Evolutionary conservation across 1,140 invertebrate genomes (phyloP), one percentile per base, ranked within the genome.

Genomic region (Plectrocnemia conspersa): DNA sequence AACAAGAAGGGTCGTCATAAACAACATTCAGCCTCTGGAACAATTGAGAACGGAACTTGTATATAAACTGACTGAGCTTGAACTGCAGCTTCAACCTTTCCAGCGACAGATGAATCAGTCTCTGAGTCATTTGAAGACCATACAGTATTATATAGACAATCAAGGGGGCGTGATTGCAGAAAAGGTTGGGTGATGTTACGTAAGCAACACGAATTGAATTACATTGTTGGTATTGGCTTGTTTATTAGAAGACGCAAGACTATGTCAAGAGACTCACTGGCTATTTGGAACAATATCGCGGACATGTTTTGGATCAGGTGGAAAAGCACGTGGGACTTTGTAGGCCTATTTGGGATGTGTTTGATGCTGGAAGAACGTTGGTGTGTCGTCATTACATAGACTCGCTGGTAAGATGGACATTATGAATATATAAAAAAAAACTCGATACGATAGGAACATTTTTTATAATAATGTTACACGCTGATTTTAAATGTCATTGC

Each of bases 141-240:
- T 86, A 23, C 85, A 88, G 64, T 84, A 81, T 63, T 87, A 85
- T 64, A 77, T 89, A 27, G 80, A 86, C 62, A 84, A 82, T 62
- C 82, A 85, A 64, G 83, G 83, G 3, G 78, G 79, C n/a, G 77
- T 81, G 52, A 85, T 88, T 48, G 83, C 83, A 50, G 74, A 81
- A 59, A 74, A 80, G 71, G 81, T 81, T 67, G 61, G 6, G 4
- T 16, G 6, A 7, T 38, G 11, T 38, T 9, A 38, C 18, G 5
- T 38, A 18, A 25, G 21, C 9, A 18, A 25, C 13, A 29, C 27
- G n/a, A n/a, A n/a, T n/a, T n/a, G n/a, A n/a, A n/a, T n/a, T n/a
- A 19, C 6, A 27, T 32, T 22, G 41, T 22, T 27, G 32, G 36
- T 52, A 22, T 58, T n/a, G n/a, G n/a, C n/a, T n/a, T 11, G 7